A percentile compares a stretch with the other conserved stretches of the same genome.
Evolutionary conservation across 2,113 vertebrate species (phyloP).

Genomic region (Tapirus terrestris): DNA sequence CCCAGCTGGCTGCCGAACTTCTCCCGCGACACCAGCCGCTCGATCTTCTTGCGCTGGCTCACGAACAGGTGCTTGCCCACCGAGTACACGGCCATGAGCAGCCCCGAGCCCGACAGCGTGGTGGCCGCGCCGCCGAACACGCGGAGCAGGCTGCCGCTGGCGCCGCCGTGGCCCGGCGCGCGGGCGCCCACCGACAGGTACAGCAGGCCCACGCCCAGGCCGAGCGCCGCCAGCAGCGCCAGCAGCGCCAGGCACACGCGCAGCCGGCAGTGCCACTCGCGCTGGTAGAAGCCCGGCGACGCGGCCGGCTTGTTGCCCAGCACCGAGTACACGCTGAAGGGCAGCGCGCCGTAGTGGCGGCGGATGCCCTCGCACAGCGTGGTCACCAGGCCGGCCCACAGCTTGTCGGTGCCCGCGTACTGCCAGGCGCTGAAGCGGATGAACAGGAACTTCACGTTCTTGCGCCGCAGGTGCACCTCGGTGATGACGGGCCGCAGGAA

Average conservation of each 20-base stretch:
- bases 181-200: slow-evolving; percentile 79
- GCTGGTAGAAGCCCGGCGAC: slow-evolving; percentile 64
- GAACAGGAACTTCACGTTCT: slow-evolving; percentile 90
- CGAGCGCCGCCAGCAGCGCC: slow-evolving; percentile 75
- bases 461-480: slow-evolving; percentile 85
- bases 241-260: slow-evolving; percentile 84
- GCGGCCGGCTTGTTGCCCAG: slow-evolving; percentile 79
- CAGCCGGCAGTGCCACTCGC: slow-evolving; percentile 89
- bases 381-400: slow-evolving; percentile 95
- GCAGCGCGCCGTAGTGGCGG: slow-evolving; percentile 89
- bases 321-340: slow-evolving; percentile 90
- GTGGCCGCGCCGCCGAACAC: slow-evolving; percentile 84
- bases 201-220: slow-evolving; percentile 66
- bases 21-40: slow-evolving; percentile 89
- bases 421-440: slow-evolving; percentile 97
- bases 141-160: background rate
- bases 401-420: slow-evolving; percentile 94
- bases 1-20: slow-evolving; percentile 91
- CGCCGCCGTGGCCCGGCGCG: background rate
- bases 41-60: slow-evolving; percentile 91
- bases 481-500: slow-evolving; percentile 92
- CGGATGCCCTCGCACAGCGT: slow-evolving; percentile 90
- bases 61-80: slow-evolving; percentile 90
- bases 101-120: slow-evolving; percentile 87
- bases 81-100: slow-evolving; percentile 80